These are phyloP conservation scores for Cheirogaleus medius DNA, from an alignment of 2,113 vertebrate genomes.

Conservation along the genomic window DNA sequence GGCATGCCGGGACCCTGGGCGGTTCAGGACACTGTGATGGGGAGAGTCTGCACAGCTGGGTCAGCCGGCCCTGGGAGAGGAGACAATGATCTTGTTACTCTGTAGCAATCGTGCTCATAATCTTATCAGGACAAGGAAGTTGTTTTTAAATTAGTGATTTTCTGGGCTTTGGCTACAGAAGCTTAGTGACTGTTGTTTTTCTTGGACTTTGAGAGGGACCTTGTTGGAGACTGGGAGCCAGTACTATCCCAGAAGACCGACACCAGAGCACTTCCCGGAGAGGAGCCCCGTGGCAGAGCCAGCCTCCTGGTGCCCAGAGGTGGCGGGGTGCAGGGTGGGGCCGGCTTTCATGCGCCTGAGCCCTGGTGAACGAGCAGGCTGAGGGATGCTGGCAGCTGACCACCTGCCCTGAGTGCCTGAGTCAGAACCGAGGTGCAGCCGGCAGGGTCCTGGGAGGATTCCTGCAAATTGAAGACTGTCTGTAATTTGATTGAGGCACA, in stretches of 20 bases:
- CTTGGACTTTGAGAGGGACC: not conserved
- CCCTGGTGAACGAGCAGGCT: not conserved
- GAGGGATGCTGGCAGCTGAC: too few species aligned
- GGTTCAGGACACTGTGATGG: not conserved
- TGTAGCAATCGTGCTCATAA: not conserved
- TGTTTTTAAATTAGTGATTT: not conserved
- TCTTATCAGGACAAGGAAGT: not conserved
- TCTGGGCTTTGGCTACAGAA: not conserved
- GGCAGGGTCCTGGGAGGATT: not conserved
- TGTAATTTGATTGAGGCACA: not conserved
- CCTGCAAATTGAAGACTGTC: not conserved
- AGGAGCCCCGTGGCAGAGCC: not conserved
- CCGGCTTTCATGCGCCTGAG: not conserved
- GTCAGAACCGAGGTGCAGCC: not conserved
- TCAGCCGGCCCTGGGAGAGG: not conserved
- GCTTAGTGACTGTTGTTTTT: not conserved
- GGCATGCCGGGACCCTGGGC: fast-evolving
- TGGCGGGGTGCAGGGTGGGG: not conserved
- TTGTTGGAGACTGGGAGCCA: not conserved
- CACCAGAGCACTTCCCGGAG: not conserved
- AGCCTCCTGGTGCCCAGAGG: not conserved
- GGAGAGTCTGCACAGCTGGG: not conserved
- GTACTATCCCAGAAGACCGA: not conserved
- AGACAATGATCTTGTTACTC: too few species aligned
- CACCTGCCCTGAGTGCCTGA: not conserved